Base-by-base conservation (phyloP, 2,888 invertebrate genomes). In the Rhingia campestris region DNA sequence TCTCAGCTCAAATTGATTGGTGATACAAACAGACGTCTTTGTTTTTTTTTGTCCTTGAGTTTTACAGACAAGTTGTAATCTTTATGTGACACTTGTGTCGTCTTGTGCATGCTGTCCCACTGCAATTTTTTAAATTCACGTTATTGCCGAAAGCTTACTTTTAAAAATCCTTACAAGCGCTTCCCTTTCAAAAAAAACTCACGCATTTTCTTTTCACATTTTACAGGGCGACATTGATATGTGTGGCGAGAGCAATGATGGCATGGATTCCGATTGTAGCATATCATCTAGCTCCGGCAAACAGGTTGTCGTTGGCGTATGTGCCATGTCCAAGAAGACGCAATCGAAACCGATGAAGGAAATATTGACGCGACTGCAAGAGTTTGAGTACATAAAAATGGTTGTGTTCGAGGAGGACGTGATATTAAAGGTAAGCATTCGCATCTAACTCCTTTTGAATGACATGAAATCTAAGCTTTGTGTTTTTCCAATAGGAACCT, bases 271-370 rank as follows among this genome's bases (percentile, higher is more conserved):
- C 12, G 93, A 94, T 86, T 92, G 93, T 87, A 94, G 94, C 92
- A 93, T 89, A 47, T 91, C 90, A 32, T 91, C 91, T 30, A 91
- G 89, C 87, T 94, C 93, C 90, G 96, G 95, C 88, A 97, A 97
- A 91, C 97, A 98, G 90, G 98, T 99, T 88, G 94, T 98, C 90
- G 98, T 99, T 88, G 99, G 99, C 86, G 96, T 99, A 80, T 99
- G 99, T 93, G 99, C 99, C 87, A 99, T 99, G 99, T 96, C 97
- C 89, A 99, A 99, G 92, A 99, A 99, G 92, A 98, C 99, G 43
- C 97, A 98, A 90, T 98, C 99, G 86, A 99, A 99, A 92, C 99
- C 99, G 10, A 99, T 99, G 99, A 97, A 97, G 90, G 99, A 99
- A 92, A 99, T 99, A 88, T 94, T 99, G 75, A 97, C 97, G 1